A percentile compares a stretch with the other conserved stretches of the same genome.
phyloP scores from a whole-genome alignment of 2,113 vertebrate species.

The Aplodontia rufa region DNA sequence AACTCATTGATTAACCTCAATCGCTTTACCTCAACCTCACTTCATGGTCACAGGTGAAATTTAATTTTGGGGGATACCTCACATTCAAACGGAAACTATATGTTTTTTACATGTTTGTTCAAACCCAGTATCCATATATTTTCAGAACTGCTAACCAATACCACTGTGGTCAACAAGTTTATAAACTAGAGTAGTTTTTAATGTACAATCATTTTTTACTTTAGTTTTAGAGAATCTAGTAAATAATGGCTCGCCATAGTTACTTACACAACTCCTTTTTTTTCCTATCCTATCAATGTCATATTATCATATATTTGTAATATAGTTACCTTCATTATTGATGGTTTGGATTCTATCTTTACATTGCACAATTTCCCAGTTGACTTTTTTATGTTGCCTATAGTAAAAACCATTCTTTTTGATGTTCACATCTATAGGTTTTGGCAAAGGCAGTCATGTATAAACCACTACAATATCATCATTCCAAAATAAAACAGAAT shows the following conservation, averaged over 20 bases:
- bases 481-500: not conserved
- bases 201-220: not conserved
- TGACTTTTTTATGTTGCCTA: not conserved
- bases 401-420: not conserved
- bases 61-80: too few species aligned
- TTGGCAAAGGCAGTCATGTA: not conserved
- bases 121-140: not conserved
- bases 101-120: not conserved
- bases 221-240: not conserved
- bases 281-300: not conserved
- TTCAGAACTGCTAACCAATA: too few species aligned
- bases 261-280: not conserved
- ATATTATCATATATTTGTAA: not conserved
- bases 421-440: not conserved
- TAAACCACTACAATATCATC: not conserved
- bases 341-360: not conserved
- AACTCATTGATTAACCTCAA: too few species aligned
- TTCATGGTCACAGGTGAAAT: too few species aligned
- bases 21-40: too few species aligned
- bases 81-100: too few species aligned
- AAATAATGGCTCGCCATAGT: not conserved
- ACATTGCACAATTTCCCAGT: fast-evolving
- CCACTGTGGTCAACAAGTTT: not conserved
- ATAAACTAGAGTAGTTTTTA: not conserved
- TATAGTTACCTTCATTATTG: not conserved